Evolutionary conservation across 2,113 vertebrate genomes (phyloP).

Genomic region (Rhinolophus sinicus): DNA sequence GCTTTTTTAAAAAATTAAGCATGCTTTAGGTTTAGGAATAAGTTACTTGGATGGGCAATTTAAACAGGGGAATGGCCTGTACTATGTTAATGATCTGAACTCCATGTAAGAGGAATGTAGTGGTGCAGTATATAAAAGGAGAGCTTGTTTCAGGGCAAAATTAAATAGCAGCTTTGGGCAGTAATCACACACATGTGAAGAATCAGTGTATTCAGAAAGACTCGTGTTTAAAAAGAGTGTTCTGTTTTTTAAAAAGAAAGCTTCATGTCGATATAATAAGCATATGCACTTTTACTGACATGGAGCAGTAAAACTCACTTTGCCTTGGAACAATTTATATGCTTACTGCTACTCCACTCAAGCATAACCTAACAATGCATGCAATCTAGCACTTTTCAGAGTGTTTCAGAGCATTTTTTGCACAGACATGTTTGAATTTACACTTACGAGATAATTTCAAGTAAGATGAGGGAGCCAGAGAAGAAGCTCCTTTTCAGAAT

Average conservation of each 20-base stretch:
- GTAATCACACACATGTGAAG: background rate
- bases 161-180: background rate
- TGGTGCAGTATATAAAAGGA: background rate
- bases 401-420: background rate
- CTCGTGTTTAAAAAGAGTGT: background rate
- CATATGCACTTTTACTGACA: background rate
- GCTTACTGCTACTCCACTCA: background rate
- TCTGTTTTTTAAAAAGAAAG: background rate
- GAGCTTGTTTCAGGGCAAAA: background rate
- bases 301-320: background rate
- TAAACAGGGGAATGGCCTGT: background rate
- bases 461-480: background rate
- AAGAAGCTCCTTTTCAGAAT: background rate
- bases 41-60: conserved; percentile 14
- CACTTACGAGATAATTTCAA: background rate
- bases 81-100: conserved; percentile 54
- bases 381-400: background rate
- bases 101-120: background rate
- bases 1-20: conserved; percentile 46
- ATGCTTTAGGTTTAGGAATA: conserved; percentile 63
- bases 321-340: background rate
- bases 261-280: background rate
- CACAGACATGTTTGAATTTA: background rate
- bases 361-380: background rate
- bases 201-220: accelerated